Base-by-base conservation (phyloP, 2,113 vertebrate species). In the Pionites leucogaster region DNA sequence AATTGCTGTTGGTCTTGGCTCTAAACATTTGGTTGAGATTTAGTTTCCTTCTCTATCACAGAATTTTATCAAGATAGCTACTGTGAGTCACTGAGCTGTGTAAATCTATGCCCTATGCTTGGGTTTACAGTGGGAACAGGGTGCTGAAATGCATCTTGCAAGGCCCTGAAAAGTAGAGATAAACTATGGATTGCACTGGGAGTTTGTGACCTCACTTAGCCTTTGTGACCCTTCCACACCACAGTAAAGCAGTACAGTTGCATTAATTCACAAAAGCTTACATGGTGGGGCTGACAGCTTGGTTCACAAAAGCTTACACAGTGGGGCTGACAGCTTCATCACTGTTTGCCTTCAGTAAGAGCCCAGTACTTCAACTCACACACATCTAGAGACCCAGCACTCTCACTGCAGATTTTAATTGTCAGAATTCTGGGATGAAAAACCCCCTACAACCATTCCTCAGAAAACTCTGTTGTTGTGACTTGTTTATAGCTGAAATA, bases 91-190 rank as follows among this genome's bases (percentile, higher is more conserved):
- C 22, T 4, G 2, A 81, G 31, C 23, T 17, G 46, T 17, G 3
- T 2, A 31, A 31, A 31, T 42, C 52, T 24, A 3, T 5, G 15
- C 7, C 2, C 0, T 3, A 9, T 0, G 6, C 33, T 20, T 2
- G 33, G 18, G 2, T 57, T 63, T 59, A 16, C 8, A 17, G 33
- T 47, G n/a, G 29, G 49, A 17, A 13, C 3, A 9, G 59, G 63
- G 10, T 11, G 9, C 3, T 6, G 18, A 39, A 44, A 60, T 2
- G 5, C 3, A 1, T 33, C 52, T 46, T 39, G 24, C 63, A 17
- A 63, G 37, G 55, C n/a, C 22, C 7, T 1, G 1, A 46, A 14
- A 59, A 59, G 33, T 13, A n/a, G 57, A 59, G 33, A 23, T n/a
- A 59, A 35, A 35, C 57, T 59, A 22, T 3, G 57, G 33, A 59